Evolutionary conservation across 2,113 vertebrate genomes (phyloP).

Genomic region (Rhabdornis inornatus): DNA sequence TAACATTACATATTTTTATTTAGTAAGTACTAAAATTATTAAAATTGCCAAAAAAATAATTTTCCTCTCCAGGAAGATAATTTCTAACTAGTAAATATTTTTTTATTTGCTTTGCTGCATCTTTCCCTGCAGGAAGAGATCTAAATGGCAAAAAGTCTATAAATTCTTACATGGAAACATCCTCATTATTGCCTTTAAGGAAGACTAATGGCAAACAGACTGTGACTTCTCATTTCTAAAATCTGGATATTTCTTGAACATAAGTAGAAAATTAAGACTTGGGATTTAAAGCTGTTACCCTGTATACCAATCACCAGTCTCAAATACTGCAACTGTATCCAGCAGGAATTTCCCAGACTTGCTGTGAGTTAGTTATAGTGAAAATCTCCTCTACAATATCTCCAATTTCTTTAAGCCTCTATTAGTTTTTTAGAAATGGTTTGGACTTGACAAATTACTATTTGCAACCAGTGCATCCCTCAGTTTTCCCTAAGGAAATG

Average conservation of each 20-base stretch:
- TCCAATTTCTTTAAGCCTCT: background rate
- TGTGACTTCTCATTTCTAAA: background rate
- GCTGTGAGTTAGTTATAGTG: background rate
- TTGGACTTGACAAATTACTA: background rate
- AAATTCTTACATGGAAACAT: background rate
- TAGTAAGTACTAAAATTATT: background rate
- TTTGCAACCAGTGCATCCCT: background rate
- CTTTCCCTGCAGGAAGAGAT: background rate
- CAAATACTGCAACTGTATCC: background rate
- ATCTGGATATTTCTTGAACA: background rate
- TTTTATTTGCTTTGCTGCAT: background rate
- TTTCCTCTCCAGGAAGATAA: background rate
- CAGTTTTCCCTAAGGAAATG: background rate
- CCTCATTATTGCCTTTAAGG: background rate
- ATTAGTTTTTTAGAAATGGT: background rate
- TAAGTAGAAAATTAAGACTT: background rate
- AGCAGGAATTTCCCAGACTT: background rate
- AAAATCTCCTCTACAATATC: background rate
- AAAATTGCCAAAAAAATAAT: background rate
- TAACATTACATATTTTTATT: background rate
- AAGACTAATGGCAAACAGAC: background rate
- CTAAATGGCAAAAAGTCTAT: background rate
- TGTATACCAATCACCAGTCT: background rate
- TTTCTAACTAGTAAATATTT: background rate
- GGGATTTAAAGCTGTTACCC: background rate